A percentile compares a stretch with the other conserved stretches of the same genome.
Conservation (phyloP, 2,797 vertebrate species). For the Neoniphon sammara region DNA sequence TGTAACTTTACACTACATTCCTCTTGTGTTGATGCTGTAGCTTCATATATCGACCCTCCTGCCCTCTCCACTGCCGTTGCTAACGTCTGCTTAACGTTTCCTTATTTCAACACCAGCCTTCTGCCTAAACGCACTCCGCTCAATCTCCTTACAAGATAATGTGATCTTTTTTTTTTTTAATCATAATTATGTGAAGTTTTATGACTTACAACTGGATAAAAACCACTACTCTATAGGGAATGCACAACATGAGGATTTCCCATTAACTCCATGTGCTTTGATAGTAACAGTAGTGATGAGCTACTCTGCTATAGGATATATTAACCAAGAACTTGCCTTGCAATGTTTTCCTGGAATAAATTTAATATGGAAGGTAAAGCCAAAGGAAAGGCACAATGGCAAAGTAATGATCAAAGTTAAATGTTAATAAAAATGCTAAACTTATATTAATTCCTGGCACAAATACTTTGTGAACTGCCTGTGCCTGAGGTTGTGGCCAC, state of each 20-base stretch:
- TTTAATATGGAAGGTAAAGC: background rate
- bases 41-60: conserved; percentile 48
- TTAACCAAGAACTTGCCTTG: conserved; percentile 20
- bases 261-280: background rate
- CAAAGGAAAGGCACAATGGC: conserved; percentile 18
- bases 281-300: background rate
- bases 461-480: conserved; percentile 1
- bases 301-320: background rate
- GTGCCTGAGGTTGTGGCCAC: background rate
- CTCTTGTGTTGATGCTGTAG: conserved; percentile 1
- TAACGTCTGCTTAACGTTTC: conserved; percentile 55
- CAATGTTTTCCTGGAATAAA: conserved; percentile 24
- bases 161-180: conserved; percentile 47
- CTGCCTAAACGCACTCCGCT: conserved; percentile 11
- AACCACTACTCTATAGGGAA: conserved; percentile 65
- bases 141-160: conserved; percentile 51
- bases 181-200: conserved; percentile 42
- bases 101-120: conserved; percentile 11
- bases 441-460: conserved; percentile 5
- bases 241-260: conserved; percentile 27
- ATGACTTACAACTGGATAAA: conserved; percentile 66
- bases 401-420: conserved; percentile 9
- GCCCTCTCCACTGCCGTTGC: conserved; percentile 38
- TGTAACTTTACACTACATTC: conserved; percentile 32
- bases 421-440: background rate